Evolutionary conservation across 2,797 vertebrate genomes (phyloP).

Genomic region (Scomberomorus guttatus): DNA sequence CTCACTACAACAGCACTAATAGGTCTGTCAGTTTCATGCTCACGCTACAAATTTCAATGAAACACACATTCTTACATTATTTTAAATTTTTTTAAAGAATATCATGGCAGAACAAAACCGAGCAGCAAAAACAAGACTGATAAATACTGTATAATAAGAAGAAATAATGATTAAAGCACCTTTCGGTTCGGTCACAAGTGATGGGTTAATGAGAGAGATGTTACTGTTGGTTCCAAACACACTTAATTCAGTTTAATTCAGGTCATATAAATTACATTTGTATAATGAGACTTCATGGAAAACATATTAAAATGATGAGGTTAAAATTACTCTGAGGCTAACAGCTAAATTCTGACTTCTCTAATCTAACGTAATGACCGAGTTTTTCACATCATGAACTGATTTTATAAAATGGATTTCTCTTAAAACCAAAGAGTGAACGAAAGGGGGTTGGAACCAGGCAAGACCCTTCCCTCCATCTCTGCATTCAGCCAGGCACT

Average conservation of each 20-base stretch:
- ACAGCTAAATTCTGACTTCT: background rate
- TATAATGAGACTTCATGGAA: too few species aligned
- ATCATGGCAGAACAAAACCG: too few species aligned
- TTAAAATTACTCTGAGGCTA: background rate
- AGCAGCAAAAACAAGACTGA: too few species aligned
- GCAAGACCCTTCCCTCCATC: background rate
- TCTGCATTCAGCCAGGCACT: conserved; percentile 25
- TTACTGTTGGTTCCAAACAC: too few species aligned
- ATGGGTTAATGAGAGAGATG: too few species aligned
- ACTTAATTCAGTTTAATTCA: too few species aligned
- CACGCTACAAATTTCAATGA: background rate
- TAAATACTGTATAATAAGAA: background rate
- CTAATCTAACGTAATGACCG: background rate
- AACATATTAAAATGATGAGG: too few species aligned
- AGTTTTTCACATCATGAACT: background rate
- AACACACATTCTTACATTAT: background rate
- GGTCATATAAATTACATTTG: too few species aligned
- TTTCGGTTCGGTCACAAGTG: too few species aligned
- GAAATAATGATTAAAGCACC: too few species aligned
- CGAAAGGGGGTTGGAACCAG: background rate
- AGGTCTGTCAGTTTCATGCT: background rate
- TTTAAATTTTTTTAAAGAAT: too few species aligned
- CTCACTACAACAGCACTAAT: background rate
- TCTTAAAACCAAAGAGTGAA: conserved; percentile 6
- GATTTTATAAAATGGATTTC: background rate